A percentile compares a stretch with the other conserved stretches of the same genome.
phyloP scores from a whole-genome alignment of 2,888 invertebrate genomes.

The Charanyca ferruginea region DNA sequence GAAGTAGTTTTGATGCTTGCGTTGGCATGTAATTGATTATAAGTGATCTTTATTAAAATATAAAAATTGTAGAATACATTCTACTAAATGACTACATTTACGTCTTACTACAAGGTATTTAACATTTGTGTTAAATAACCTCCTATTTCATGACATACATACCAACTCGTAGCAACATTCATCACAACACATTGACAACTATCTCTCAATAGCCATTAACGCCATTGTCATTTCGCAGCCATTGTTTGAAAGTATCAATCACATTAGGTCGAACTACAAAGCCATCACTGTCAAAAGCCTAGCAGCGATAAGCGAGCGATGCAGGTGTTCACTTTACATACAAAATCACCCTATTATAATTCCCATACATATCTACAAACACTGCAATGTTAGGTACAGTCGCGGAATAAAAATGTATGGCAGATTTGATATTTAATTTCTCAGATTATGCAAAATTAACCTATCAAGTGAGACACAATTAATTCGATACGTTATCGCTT shows the following conservation, averaged over 20 bases:
- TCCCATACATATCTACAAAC: slow-evolving; percentile 22
- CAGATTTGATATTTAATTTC: not conserved
- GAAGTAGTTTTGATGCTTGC: slow-evolving; percentile 64
- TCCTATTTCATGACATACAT: not conserved
- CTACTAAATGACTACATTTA: too few relatives aligned
- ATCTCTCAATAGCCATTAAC: slow-evolving; percentile 26
- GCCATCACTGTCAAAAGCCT: slow-evolving; percentile 74
- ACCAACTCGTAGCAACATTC: not conserved
- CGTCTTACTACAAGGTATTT: not conserved
- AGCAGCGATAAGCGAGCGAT: slow-evolving; percentile 73
- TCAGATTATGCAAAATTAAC: too few relatives aligned
- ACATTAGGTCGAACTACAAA: slow-evolving; percentile 45
- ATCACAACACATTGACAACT: not conserved
- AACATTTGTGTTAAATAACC: not conserved
- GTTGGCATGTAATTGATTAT: too few relatives aligned
- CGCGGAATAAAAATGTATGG: not conserved
- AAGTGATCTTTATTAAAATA: not conserved
- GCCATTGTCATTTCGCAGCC: slow-evolving; percentile 16
- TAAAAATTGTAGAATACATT: too few relatives aligned
- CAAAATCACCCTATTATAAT: slow-evolving; percentile 65
- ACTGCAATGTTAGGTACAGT: slow-evolving; percentile 5
- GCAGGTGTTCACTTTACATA: slow-evolving; percentile 74
- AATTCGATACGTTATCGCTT: too few relatives aligned
- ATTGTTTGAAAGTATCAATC: slow-evolving; percentile 65
- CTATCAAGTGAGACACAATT: too few relatives aligned